Conservation (phyloP, 2,797 vertebrate genomes). For the Coendou prehensilis region DNA sequence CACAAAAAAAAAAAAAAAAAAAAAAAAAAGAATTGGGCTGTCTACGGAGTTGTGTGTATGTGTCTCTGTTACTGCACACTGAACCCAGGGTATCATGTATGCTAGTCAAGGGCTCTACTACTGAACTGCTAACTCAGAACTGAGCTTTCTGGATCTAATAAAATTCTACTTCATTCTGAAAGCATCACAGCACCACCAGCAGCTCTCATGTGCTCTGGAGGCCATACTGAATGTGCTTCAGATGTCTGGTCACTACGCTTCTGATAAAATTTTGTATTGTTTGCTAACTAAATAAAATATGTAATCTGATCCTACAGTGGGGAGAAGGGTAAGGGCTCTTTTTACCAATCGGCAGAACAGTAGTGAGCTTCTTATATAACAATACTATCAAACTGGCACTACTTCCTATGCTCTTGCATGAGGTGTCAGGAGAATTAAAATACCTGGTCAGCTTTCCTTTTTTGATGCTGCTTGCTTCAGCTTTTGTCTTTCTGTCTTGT, state of each 20-base stretch:
- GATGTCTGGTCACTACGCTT: not conserved
- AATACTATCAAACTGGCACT: constrained; percentile 40
- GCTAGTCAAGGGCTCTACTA: not conserved
- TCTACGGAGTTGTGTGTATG: not conserved
- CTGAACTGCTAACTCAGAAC: not conserved
- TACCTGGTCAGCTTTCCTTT: not conserved
- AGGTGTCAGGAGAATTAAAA: not conserved
- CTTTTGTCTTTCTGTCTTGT: constrained; percentile 14
- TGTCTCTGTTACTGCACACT: not conserved
- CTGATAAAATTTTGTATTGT: constrained; percentile 21
- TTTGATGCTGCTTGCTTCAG: not conserved
- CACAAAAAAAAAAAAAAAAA: too few relatives aligned
- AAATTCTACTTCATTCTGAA: not conserved
- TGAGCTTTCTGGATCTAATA: not conserved
- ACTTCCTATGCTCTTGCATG: not conserved
- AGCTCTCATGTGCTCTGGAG: not conserved
- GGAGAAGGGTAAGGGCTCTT: not conserved
- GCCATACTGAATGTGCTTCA: not conserved
- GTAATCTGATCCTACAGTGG: constrained; percentile 10
- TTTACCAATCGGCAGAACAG: not conserved
- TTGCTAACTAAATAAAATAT: constrained; percentile 58
- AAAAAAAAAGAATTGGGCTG: not conserved
- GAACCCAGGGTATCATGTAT: not conserved
- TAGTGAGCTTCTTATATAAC: not conserved
- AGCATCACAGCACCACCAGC: not conserved